phyloP scores from a whole-genome alignment of 2,888 invertebrate species.

The Digitonthophagus gazella region DNA sequence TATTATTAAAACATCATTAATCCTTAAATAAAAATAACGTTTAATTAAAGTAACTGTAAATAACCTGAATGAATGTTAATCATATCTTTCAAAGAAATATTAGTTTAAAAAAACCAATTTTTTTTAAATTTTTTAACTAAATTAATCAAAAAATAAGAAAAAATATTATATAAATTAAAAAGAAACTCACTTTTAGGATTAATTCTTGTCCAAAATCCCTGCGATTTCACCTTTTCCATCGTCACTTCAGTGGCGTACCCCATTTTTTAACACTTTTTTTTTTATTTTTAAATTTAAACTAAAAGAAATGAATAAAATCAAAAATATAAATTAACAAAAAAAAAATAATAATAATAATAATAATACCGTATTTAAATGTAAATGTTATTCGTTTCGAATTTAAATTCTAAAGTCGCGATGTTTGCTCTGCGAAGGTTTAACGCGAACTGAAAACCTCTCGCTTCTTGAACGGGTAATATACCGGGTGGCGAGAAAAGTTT shows the following conservation, averaged over 20 bases:
- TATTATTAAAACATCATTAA: too few relatives aligned
- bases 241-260: constrained; percentile 22
- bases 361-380: too few relatives aligned
- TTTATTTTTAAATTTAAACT: too few relatives aligned
- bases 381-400: too few relatives aligned
- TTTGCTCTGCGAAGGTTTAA: not conserved
- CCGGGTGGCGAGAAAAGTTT: too few relatives aligned
- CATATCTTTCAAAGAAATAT: too few relatives aligned
- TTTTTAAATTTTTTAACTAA: not conserved
- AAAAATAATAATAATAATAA: not conserved
- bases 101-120: not conserved
- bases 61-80: too few relatives aligned
- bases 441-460: not conserved
- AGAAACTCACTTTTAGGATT: constrained; percentile 21
- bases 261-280: constrained; percentile 15
- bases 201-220: constrained; percentile 19
- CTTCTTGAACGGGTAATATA: not conserved
- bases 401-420: too few relatives aligned
- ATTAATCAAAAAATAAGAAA: not conserved
- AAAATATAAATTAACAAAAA: not conserved
- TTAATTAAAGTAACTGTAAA: too few relatives aligned
- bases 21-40: too few relatives aligned
- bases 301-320: too few relatives aligned
- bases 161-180: not conserved
- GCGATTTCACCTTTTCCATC: constrained; percentile 19